A percentile compares a stretch with the other conserved stretches of the same genome.
Conservation (phyloP, 2,888 invertebrate genomes). For the Cristatella mucedo region DNA sequence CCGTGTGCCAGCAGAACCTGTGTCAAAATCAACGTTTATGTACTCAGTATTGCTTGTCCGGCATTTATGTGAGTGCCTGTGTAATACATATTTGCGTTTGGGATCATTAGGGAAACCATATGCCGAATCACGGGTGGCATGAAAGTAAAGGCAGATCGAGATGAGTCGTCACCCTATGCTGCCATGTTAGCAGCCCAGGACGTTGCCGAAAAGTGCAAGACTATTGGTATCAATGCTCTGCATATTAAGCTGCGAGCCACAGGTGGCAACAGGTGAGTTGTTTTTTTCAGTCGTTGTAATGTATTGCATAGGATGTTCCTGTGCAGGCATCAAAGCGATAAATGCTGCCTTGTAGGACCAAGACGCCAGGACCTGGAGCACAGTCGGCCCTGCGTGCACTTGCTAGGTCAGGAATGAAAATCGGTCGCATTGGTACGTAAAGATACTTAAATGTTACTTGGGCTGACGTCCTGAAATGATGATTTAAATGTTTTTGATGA, state of each 20-base stretch:
- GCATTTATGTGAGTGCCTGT: neutral
- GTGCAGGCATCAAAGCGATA: neutral
- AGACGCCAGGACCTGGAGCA: constrained; percentile 95
- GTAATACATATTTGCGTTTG: neutral
- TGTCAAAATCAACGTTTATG: too few species aligned
- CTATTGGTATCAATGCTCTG: constrained; percentile 85
- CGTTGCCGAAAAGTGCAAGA: constrained; percentile 95
- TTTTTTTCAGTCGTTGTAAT: neutral
- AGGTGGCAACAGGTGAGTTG: constrained; percentile 60
- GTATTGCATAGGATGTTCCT: neutral
- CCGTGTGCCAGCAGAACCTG: too few species aligned
- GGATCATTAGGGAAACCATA: constrained; percentile 44
- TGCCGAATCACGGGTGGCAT: constrained; percentile 69
- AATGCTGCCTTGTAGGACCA: constrained; percentile 51
- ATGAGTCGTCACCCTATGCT: constrained; percentile 98
- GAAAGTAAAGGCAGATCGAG: constrained; percentile 99
- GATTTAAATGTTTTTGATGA: constrained; percentile 3
- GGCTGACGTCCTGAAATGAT: too few species aligned
- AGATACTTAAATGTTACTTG: neutral
- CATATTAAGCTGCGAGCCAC: constrained; percentile 97
- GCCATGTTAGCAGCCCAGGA: constrained; percentile 99
- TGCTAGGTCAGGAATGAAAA: constrained; percentile 97
- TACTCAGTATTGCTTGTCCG: too few species aligned
- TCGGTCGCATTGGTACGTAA: constrained; percentile 69
- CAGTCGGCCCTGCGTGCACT: constrained; percentile 86